Conservation (phyloP, 2,888 invertebrate species). For the Oligia latruncula region DNA sequence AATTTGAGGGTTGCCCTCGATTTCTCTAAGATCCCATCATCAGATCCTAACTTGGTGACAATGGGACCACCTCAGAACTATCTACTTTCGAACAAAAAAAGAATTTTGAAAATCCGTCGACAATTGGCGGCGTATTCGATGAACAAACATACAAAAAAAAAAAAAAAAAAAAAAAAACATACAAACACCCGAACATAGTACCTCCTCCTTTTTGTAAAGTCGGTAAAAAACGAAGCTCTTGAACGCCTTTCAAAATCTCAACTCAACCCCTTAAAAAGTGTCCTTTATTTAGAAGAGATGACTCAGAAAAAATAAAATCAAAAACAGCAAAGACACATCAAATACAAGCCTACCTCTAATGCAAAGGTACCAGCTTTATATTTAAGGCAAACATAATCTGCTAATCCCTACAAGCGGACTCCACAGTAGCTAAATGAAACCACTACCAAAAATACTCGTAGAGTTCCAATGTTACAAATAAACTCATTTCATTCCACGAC, state of each 20-base stretch:
- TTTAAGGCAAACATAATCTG: slow-evolving; percentile 69
- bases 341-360: slow-evolving; percentile 18
- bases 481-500: slow-evolving; percentile 42
- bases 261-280: neutral
- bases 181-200: too few species aligned
- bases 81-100: too few species aligned
- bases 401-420: slow-evolving; percentile 65
- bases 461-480: slow-evolving; percentile 25
- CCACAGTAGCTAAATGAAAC: slow-evolving; percentile 34
- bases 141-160: too few species aligned
- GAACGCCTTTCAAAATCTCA: neutral
- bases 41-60: too few species aligned
- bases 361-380: slow-evolving; percentile 65
- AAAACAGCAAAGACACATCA: slow-evolving; percentile 33
- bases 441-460: slow-evolving; percentile 55
- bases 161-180: too few species aligned
- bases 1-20: too few species aligned
- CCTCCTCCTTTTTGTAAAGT: too few species aligned
- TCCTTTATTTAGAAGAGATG: neutral
- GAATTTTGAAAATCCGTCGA: too few species aligned
- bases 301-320: slow-evolving; percentile 17
- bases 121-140: too few species aligned
- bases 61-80: too few species aligned
- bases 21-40: too few species aligned
- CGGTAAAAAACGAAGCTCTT: neutral